Evolutionary conservation across 2,888 invertebrate species (phyloP).

Genomic region (Zelleria hepariella): DNA sequence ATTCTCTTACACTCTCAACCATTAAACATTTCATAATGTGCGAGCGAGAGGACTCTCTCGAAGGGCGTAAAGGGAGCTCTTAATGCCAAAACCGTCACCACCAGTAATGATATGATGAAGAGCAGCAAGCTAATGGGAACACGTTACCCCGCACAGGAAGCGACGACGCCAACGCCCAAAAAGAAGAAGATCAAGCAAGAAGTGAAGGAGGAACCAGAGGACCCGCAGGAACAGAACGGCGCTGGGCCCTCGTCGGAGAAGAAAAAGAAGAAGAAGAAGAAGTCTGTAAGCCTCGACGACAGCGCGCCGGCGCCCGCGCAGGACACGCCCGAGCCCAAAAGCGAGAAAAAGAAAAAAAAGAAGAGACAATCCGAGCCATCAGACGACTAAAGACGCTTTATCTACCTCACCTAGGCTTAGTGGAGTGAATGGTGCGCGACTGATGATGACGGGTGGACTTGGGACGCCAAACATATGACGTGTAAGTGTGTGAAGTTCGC

Average conservation of each 20-base stretch:
- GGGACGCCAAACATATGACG: background rate
- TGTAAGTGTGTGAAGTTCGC: background rate
- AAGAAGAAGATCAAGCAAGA: slow-evolving; percentile 41
- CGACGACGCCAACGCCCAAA: slow-evolving; percentile 30
- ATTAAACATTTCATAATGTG: too few species aligned
- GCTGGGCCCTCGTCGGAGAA: slow-evolving; percentile 12
- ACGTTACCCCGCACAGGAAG: slow-evolving; percentile 15
- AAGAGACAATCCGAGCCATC: slow-evolving; percentile 2
- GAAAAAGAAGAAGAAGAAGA: slow-evolving; percentile 20
- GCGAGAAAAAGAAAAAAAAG: slow-evolving; percentile 33
- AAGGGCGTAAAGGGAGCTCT: too few species aligned
- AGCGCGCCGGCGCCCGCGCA: slow-evolving; percentile 11
- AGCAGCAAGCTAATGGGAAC: too few species aligned
- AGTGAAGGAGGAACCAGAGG: slow-evolving; percentile 21
- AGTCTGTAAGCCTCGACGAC: background rate
- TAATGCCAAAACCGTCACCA: too few species aligned
- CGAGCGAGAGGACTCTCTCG: too few species aligned
- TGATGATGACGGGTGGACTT: background rate
- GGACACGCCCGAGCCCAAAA: slow-evolving; percentile 15
- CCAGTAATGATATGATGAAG: too few species aligned
- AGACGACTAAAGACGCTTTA: background rate
- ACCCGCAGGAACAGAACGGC: slow-evolving; percentile 13
- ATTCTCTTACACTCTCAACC: too few species aligned
- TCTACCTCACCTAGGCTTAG: background rate
- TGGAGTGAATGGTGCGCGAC: background rate